phyloP scores from a whole-genome alignment of 2,797 vertebrate genomes.

The Hippoglossus hippoglossus region DNA sequence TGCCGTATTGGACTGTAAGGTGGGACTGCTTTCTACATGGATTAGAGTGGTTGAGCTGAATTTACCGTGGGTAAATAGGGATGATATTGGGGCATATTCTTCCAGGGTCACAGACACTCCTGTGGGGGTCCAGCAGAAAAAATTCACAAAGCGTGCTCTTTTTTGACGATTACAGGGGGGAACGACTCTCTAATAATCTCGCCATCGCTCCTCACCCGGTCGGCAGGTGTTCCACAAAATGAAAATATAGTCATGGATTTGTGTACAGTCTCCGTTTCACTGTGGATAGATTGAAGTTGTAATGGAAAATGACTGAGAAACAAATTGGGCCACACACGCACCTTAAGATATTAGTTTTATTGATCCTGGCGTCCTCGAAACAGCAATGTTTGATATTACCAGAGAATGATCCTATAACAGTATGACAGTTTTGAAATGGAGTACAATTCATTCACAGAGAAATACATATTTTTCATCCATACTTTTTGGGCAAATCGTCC shows the following conservation, averaged over 20 bases:
- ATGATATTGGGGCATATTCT: constrained; percentile 62
- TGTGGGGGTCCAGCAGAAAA: not conserved
- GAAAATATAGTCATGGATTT: constrained; percentile 47
- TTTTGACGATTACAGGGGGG: constrained; percentile 14
- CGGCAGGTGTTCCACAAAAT: constrained; percentile 58
- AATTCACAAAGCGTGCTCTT: constrained; percentile 16
- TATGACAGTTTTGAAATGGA: constrained; percentile 47
- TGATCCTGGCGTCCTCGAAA: constrained; percentile 50
- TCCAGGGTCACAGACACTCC: constrained; percentile 31
- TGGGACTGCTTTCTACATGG: constrained; percentile 39
- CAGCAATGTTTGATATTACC: constrained; percentile 45
- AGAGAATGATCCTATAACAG: constrained; percentile 30
- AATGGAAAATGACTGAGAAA: constrained; percentile 59
- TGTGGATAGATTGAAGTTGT: constrained; percentile 56
- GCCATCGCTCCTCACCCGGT: constrained; percentile 27
- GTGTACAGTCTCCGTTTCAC: constrained; percentile 52
- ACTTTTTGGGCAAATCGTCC: not conserved
- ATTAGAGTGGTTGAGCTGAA: constrained; percentile 54
- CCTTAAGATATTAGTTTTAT: constrained; percentile 69
- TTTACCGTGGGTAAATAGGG: constrained; percentile 58
- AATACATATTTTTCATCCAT: constrained; percentile 30
- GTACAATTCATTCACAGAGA: constrained; percentile 43
- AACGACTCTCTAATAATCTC: constrained; percentile 50
- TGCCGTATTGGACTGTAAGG: constrained; percentile 62
- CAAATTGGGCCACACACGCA: constrained; percentile 33